phyloP scores from a whole-genome alignment of 2,797 vertebrate species.

The Cichlasoma orientale region DNA sequence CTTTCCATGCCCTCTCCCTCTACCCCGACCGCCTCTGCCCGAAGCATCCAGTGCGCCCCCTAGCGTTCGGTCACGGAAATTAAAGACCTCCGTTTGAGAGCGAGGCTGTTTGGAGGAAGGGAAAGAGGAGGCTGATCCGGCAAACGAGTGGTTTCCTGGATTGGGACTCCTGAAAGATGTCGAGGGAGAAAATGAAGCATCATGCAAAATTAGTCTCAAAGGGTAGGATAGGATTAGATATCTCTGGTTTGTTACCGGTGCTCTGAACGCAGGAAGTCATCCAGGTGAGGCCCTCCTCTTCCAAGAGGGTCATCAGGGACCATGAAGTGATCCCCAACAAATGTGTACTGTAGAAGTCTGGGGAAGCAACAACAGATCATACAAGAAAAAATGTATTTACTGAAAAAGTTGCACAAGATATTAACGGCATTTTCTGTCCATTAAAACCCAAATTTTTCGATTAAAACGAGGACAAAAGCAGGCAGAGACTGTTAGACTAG shows the following conservation, averaged over 20 bases:
- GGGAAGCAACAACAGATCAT: neutral
- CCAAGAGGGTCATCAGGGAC: conserved; percentile 91
- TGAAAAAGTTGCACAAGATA: neutral
- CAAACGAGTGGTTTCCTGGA: conserved; percentile 73
- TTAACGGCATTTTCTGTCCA: neutral
- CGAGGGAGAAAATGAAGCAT: neutral
- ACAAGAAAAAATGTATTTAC: neutral
- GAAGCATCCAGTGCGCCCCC: conserved; percentile 16
- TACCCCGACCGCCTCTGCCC: neutral
- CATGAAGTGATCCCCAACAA: conserved; percentile 91
- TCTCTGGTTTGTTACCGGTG: conserved; percentile 70
- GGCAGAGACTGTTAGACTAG: neutral
- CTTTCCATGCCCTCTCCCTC: neutral
- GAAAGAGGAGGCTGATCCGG: conserved; percentile 46
- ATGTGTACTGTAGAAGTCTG: conserved; percentile 90
- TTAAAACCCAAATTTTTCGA: neutral
- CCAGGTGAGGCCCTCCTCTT: conserved; percentile 87
- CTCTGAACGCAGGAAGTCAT: conserved; percentile 83
- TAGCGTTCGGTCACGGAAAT: conserved; percentile 63
- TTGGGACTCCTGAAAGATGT: conserved; percentile 56
- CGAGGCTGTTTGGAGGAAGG: conserved; percentile 12
- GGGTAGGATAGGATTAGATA: neutral
- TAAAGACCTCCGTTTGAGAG: conserved; percentile 71
- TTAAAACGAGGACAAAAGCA: neutral
- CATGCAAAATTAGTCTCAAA: neutral